Evolutionary conservation across 2,797 vertebrate genomes (phyloP), one percentile per base, ranked within the genome.

Genomic region (Silurus lanzhouensis): DNA sequence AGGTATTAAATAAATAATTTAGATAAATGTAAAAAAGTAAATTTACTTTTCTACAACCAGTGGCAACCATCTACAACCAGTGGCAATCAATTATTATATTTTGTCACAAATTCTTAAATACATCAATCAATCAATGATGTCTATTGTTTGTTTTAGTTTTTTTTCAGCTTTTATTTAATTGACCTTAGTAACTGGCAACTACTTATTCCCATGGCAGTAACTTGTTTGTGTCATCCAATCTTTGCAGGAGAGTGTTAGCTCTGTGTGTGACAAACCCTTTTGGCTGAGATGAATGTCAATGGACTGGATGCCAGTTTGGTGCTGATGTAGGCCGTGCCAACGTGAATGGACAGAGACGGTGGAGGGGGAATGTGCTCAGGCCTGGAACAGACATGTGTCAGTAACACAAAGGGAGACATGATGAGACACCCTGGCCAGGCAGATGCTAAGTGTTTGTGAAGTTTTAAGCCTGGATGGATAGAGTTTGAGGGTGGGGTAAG

Each of bases 361-460:
- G 90, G 90, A 84, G 80, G 75, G 70, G 64, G 80, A 84, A 87
- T 70, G 71, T 83, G 71, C 70, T 19, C 80, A 84, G 68, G 86
- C 88, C 88, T 87, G 48, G 87, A 91, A 91, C 85, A 91, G 93
- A 94, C 92, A 83, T 31, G 86, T 94, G 92, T 94, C 94, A 93
- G 90, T 91, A 83, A 91, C 87, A 89, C 90, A 77, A 19, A 63
- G 86, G 91, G 85, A 88, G 92, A 92, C 91, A 83, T 64, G 88
- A 89, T 82, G 76, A 84, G 92, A 93, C 90, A 91, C 84, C 87
- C 81, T 64, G 89, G 85, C 87, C 83, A 86, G 81, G 89, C 86
- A 90, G 93, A 94, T 78, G 88, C 81, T 93, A 88, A 94, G 85
- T 89, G 89, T 90, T 92, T 91, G 83, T 94, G 93, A 95, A 92